Base-by-base conservation (phyloP, 2,113 vertebrate species). In the Cebus imitator region DNA sequence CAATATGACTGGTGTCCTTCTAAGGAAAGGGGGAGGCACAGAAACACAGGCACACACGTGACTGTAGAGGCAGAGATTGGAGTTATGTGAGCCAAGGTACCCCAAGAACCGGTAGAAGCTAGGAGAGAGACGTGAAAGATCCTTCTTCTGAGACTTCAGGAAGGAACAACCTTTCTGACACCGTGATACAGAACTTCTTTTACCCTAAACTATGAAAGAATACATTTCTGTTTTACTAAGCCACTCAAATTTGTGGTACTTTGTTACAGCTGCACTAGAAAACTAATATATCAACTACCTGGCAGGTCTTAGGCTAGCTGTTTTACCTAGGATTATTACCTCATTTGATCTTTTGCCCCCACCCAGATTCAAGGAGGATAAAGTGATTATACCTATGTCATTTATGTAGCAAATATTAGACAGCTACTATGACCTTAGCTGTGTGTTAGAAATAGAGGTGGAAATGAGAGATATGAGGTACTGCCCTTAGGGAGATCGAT, bases 241-340 rank as follows among this genome's bases (percentile, higher is more conserved):
- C 30, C 17, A 37, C 27, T 57, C 9, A 43, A 27, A 23, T 64
- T 48, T 86, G 16, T 43, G 40, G 12, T 7, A 37, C 13, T 85
- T 82, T 55, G 3, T 17, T 50, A 50, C 0, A 32, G 17, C 25
- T 37, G 0, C 7, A 43, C 2, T 18, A 27, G 6, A 13, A 55
- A 61, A 73, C 3, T 32, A 75, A 70, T 58, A 6, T 14, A 32
- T 82, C 57, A 81, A 12, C 18, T 75, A 5, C n/a, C 18, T 37
- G 5, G 18, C 27, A 2, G 40, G 25, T 52, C 18, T 68, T 58
- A 52, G 16, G 35, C 18, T 83, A 40, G 7, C 64, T 57, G 10
- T 57, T 78, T 76, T 92, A 7, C 8, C 14, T 75, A 78, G 35
- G 3, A 50, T 82, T 48, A 32, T 52, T 72, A 52, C 48, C 25